Base-by-base conservation (phyloP, 2,797 vertebrate genomes). In the Pseudochirops cupreus region DNA sequence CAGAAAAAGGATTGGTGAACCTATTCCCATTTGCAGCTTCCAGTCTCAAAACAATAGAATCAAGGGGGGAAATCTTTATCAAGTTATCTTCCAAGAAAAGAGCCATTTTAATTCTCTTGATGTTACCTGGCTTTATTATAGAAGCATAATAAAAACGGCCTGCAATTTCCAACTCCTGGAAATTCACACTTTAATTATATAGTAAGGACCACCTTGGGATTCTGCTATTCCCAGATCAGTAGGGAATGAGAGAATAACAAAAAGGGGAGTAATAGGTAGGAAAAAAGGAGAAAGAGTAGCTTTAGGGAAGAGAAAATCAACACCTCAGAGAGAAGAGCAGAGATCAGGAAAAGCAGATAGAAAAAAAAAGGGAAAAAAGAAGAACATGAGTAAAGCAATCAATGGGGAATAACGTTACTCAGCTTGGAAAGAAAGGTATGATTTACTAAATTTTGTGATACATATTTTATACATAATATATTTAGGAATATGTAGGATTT, bases 111-210 rank as follows among this genome's bases (percentile, higher is more conserved):
- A 98, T 98, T 98, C 96, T 94, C 95, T 95, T 94, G 90, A 21
- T 98, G 97, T 97, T 98, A 98, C 98, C 98, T 98, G 98, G 94
- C 93, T 98, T 98, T 98, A 98, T 97, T 98, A 98, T 96, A 98
- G 97, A 98, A 98, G 97, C 98, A 97, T 96, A 98, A 98, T 98
- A 98, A 98, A 98, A 98, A 97, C 97, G 96, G 97, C 95, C 95
- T 96, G 96, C 97, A 98, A 98, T 98, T 98, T 98, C 98, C 98
- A 98, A 98, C 96, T 98, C 97, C 50, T 97, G 96, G 97, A 98
- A 98, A 98, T 98, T 98, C 98, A 98, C 98, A 96, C 98, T 98
- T 98, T 98, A 98, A 98, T 98, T 98, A 98, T 98, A 97, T 24
- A 97, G 96, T 97, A 98, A 98, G 97, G 98, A 98, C 97, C 98